phyloP scores from a whole-genome alignment of 1,140 invertebrate genomes.

The Batillaria attramentaria region DNA sequence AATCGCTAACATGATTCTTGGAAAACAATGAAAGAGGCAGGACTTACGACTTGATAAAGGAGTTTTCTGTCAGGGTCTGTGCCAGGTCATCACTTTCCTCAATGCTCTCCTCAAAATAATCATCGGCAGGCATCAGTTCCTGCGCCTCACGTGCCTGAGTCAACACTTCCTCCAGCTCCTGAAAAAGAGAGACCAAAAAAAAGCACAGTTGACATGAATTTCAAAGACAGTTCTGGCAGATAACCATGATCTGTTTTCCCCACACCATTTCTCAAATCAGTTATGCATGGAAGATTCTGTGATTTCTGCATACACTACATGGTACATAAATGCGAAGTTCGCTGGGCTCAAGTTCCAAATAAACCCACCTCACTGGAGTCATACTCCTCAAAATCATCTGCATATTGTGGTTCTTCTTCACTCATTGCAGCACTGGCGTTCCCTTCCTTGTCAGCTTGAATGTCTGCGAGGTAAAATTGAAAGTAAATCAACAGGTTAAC shows the following conservation, averaged over 20 bases:
- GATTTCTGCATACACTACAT: no score
- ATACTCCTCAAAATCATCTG: slow-evolving; percentile 65
- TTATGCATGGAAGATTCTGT: no score
- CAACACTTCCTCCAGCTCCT: slow-evolving; percentile 65
- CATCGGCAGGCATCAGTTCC: slow-evolving; percentile 53
- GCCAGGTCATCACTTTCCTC: slow-evolving; percentile 17
- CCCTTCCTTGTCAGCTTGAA: slow-evolving; percentile 48
- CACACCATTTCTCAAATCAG: no score
- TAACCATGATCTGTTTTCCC: no score
- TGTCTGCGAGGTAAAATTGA: slow-evolving; percentile 41
- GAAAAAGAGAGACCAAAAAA: slow-evolving; percentile 22
- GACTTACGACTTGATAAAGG: slow-evolving; percentile 47
- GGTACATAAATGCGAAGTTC: no score
- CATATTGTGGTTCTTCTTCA: slow-evolving; percentile 50
- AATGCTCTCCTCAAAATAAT: slow-evolving; percentile 55
- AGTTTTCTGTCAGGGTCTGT: slow-evolving; percentile 42
- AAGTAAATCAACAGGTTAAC: no score
- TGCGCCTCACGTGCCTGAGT: slow-evolving; percentile 58
- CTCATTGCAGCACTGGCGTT: slow-evolving; percentile 23
- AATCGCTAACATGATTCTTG: neutral
- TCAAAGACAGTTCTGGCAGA: no score
- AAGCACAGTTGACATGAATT: no score
- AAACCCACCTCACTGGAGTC: slow-evolving; percentile 56
- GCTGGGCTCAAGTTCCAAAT: no score
- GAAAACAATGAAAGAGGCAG: neutral